Conservation (phyloP, 2,888 invertebrate genomes). For the Cerceris rybyensis region DNA sequence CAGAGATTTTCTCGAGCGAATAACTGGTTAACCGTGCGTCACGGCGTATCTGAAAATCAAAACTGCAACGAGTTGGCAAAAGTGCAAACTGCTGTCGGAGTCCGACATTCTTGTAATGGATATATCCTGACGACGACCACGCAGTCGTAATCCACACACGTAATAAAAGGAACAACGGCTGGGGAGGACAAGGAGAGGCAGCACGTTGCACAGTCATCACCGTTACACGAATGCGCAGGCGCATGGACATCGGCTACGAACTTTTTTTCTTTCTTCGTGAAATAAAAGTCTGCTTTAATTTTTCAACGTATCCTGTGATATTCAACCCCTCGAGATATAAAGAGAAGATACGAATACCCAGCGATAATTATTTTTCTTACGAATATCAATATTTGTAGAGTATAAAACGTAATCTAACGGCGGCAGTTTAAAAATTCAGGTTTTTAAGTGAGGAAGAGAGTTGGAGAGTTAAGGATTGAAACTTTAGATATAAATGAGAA, state of each 20-base stretch:
- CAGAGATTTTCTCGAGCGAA: neutral
- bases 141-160: conserved; percentile 63
- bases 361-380: too few relatives aligned
- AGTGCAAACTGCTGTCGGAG: conserved; percentile 60
- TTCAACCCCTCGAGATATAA: neutral
- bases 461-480: too few relatives aligned
- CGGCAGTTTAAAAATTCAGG: too few relatives aligned
- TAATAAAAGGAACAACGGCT: conserved; percentile 65
- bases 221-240: conserved; percentile 61
- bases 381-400: too few relatives aligned
- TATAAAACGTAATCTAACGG: too few relatives aligned
- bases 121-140: conserved; percentile 64
- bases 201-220: conserved; percentile 63
- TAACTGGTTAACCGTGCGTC: conserved; percentile 16
- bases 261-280: conserved; percentile 35
- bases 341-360: too few relatives aligned
- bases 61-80: conserved; percentile 52
- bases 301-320: neutral
- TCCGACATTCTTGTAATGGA: conserved; percentile 67
- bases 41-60: conserved; percentile 48
- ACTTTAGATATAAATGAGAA: neutral
- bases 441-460: too few relatives aligned
- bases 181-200: conserved; percentile 58
- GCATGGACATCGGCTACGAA: conserved; percentile 36
- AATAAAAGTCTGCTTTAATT: conserved; percentile 30